Conservation (phyloP, 2,113 vertebrate genomes). For the Corvus moneduloides region DNA sequence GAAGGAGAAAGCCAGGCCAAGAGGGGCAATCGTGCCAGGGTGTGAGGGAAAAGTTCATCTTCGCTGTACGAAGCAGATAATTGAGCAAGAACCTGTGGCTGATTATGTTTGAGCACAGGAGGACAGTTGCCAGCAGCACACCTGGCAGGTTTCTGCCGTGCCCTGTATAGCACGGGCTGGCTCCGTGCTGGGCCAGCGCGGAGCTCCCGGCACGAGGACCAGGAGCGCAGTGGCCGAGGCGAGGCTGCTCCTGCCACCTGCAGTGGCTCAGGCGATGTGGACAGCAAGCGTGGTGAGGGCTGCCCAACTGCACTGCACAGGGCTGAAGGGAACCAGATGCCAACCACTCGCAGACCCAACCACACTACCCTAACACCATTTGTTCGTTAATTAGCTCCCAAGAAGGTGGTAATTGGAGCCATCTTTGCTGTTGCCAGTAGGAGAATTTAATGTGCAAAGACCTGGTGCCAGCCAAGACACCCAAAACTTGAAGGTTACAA, state of each 20-base stretch:
- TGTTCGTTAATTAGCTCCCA: neutral
- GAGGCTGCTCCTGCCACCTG: neutral
- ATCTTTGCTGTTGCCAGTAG: neutral
- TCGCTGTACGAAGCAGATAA: neutral
- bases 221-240: rapidly evolving
- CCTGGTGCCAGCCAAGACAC: neutral
- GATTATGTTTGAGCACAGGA: neutral
- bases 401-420: neutral
- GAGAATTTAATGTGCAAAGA: constrained; percentile 3
- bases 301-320: neutral
- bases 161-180: neutral
- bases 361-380: neutral
- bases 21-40: rapidly evolving
- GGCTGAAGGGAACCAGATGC: neutral
- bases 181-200: rapidly evolving
- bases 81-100: neutral
- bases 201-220: neutral
- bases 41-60: neutral
- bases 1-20: neutral
- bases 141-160: neutral
- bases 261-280: neutral
- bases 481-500: neutral
- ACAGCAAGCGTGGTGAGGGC: neutral
- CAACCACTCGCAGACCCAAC: neutral
- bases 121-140: neutral